Conservation (phyloP, 2,113 vertebrate species). For the Junco hyemalis region DNA sequence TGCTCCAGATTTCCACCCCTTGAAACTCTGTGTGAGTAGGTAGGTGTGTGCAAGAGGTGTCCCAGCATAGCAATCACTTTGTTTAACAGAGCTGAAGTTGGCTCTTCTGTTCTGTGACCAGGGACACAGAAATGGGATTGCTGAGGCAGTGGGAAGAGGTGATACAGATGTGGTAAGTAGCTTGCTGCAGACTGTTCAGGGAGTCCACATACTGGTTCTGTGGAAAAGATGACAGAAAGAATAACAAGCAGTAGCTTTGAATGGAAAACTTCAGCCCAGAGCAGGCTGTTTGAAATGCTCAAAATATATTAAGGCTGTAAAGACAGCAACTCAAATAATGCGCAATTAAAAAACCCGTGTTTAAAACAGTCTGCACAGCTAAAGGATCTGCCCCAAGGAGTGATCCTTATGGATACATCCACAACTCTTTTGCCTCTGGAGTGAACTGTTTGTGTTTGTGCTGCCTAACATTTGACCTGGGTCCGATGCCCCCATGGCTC, state of each 20-base stretch:
- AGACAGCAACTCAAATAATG: background rate
- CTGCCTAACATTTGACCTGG: constrained; percentile 24
- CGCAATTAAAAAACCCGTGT: background rate
- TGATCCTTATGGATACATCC: background rate
- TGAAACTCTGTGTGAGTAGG: background rate
- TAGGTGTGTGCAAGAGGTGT: background rate
- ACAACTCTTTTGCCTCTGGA: background rate
- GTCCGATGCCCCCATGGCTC: background rate
- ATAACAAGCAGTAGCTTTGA: constrained; percentile 1
- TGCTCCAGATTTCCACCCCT: background rate
- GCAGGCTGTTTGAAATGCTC: constrained; percentile 16
- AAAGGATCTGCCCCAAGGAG: constrained; percentile 36
- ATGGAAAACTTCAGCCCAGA: constrained; percentile 9
- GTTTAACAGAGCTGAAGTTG: background rate
- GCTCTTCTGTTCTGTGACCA: background rate
- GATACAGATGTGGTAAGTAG: background rate
- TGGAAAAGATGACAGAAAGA: background rate
- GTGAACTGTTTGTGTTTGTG: constrained; percentile 17
- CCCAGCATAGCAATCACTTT: background rate
- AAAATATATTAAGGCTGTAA: background rate
- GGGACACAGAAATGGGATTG: background rate
- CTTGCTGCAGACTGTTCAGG: background rate
- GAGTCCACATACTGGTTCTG: constrained; percentile 7
- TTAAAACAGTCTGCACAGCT: background rate
- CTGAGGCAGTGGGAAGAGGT: background rate